Percentiles rank a stretch among this genome's conserved stretches.
These are phyloP conservation scores for Malacoraja senta DNA, from an alignment of 2,797 vertebrate genomes.

Conservation along the genomic window DNA sequence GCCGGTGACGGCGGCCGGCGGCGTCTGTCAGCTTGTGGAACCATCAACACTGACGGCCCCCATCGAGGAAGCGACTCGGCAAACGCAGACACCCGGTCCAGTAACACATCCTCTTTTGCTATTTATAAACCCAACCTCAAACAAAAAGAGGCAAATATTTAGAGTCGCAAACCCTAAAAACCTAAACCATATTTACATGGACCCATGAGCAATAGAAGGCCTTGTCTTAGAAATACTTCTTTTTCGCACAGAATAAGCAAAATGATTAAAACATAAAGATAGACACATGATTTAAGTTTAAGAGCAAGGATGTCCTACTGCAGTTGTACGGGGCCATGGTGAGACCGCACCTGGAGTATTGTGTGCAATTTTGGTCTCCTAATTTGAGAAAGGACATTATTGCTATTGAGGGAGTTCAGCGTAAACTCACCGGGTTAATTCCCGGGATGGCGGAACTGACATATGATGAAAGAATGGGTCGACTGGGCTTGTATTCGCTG, in stretches of 20 bases:
- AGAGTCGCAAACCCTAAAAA: not conserved
- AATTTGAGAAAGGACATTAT: no score
- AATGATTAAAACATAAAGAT: not conserved
- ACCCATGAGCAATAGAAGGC: no score
- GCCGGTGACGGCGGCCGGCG: conserved; percentile 40
- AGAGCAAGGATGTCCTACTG: no score
- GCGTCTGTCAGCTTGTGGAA: conserved; percentile 48
- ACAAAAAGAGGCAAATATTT: not conserved
- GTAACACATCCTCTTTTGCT: not conserved
- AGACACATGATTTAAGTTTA: no score
- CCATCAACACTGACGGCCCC: not conserved
- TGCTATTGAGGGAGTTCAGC: no score
- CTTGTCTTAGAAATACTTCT: not conserved
- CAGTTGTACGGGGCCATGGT: no score
- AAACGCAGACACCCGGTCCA: not conserved
- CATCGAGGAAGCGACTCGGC: not conserved
- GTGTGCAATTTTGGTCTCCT: no score
- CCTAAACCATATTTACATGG: not conserved
- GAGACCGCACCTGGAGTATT: no score
- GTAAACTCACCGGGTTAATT: no score
- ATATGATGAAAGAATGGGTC: no score
- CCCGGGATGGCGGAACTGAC: no score
- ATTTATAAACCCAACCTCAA: not conserved
- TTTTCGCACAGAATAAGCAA: not conserved
- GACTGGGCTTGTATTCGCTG: no score